These are phyloP conservation scores for Gouania willdenowi DNA, from an alignment of 2,797 vertebrate species.

Conservation along the genomic window DNA sequence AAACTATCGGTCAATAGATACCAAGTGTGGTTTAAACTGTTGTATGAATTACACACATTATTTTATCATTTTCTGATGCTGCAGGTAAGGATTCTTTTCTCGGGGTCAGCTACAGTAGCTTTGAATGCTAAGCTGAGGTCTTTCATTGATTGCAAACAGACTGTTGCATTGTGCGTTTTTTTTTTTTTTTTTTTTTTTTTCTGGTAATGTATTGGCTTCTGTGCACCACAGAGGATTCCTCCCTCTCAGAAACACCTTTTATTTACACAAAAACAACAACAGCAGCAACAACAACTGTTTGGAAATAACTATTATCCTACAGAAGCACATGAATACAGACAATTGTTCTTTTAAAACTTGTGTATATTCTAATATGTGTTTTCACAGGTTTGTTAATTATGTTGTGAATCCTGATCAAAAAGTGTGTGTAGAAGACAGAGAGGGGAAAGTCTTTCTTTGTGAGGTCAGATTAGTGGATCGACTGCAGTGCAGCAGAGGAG, in stretches of 20 bases:
- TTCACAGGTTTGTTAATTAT: no score
- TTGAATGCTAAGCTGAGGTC: background rate
- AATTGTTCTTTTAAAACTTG: background rate
- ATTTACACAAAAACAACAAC: conserved; percentile 7
- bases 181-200: conserved; percentile 14
- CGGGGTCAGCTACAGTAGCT: conserved; percentile 1
- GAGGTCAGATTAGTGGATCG: background rate
- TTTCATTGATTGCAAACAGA: conserved; percentile 24
- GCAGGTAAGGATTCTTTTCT: background rate
- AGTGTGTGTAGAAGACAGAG: no score
- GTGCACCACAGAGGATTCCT: conserved; percentile 12
- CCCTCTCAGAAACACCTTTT: conserved; percentile 21
- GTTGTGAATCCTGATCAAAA: no score
- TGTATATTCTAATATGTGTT: background rate
- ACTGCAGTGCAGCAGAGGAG: conserved; percentile 11
- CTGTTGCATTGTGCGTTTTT: conserved; percentile 19
- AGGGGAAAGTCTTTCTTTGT: background rate
- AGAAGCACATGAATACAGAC: no score
- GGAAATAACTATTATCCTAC: background rate
- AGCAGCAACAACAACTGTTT: background rate
- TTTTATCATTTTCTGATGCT: conserved; percentile 1
- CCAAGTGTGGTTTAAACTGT: conserved; percentile 1
- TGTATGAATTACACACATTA: background rate
- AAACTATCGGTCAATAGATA: no score
- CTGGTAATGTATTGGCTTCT: conserved; percentile 20